These are phyloP conservation scores for Lutraria lutraria DNA, from an alignment of 2,888 invertebrate species.

Conservation along the genomic window DNA sequence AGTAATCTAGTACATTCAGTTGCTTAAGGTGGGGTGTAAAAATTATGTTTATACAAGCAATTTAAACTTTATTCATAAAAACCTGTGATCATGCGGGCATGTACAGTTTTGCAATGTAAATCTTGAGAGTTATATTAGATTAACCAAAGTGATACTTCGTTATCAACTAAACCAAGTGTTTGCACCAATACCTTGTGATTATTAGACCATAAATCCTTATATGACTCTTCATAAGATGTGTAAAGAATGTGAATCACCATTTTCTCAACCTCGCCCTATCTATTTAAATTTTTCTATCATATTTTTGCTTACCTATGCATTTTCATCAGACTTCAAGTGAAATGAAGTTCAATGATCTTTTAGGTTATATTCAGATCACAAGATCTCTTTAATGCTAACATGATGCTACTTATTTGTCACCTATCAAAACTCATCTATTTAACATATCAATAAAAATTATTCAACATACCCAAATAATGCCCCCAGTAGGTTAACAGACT, in stretches of 20 bases:
- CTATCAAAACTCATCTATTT: too few relatives aligned
- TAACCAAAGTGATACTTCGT: neutral
- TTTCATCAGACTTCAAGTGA: neutral
- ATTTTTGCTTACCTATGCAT: neutral
- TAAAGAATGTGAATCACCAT: neutral
- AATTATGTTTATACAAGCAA: neutral
- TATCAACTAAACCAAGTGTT: conserved; percentile 10
- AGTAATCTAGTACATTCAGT: neutral
- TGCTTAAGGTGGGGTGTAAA: neutral
- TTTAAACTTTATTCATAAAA: neutral
- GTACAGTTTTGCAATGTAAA: neutral
- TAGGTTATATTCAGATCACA: too few relatives aligned
- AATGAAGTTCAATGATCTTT: too few relatives aligned
- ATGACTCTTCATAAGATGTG: neutral
- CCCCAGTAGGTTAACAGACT: too few relatives aligned
- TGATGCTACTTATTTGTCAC: too few relatives aligned
- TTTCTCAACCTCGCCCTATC: neutral
- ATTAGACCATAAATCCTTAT: conserved; percentile 22
- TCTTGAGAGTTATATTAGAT: neutral
- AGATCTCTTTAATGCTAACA: too few relatives aligned
- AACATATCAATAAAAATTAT: too few relatives aligned
- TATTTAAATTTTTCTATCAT: neutral
- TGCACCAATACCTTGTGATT: neutral
- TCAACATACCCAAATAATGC: too few relatives aligned
- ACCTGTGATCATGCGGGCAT: conserved; percentile 8